These are phyloP conservation scores for Bovichtus variegatus DNA, from an alignment of 2,797 vertebrate species.

Conservation along the genomic window DNA sequence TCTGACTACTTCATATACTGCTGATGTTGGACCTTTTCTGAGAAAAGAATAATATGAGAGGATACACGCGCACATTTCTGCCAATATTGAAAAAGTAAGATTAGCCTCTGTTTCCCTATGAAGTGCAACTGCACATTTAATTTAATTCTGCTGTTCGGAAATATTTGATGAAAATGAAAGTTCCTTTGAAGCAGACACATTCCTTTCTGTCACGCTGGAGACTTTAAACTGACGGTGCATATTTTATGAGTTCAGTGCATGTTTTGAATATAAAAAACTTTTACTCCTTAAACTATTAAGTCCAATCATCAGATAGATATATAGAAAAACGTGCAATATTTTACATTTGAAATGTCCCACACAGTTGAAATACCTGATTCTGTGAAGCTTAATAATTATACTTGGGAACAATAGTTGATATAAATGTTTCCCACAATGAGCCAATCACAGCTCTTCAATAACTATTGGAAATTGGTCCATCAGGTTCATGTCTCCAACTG, in stretches of 20 bases:
- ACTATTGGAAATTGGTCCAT: neutral
- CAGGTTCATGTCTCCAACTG: neutral
- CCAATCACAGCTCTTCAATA: neutral
- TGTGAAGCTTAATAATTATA: neutral
- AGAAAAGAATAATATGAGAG: slow-evolving; percentile 14
- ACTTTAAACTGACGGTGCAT: slow-evolving; percentile 16
- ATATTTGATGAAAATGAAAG: slow-evolving; percentile 40
- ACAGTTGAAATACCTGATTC: neutral
- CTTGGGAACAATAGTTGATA: neutral
- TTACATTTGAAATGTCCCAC: neutral
- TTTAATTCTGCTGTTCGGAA: slow-evolving; percentile 34
- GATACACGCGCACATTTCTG: slow-evolving; percentile 1
- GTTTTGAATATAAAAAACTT: slow-evolving; percentile 33
- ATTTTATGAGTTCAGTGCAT: slow-evolving; percentile 24
- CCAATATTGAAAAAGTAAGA: slow-evolving; percentile 13
- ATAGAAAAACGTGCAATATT: neutral
- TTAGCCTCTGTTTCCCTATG: slow-evolving; percentile 22
- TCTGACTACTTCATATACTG: neutral
- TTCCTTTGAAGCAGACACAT: slow-evolving; percentile 45
- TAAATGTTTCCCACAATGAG: neutral
- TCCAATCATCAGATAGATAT: neutral
- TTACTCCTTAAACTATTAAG: neutral
- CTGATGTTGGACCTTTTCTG: neutral
- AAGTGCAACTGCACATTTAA: slow-evolving; percentile 30
- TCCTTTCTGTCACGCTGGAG: slow-evolving; percentile 12